Percentiles rank a stretch among this genome's conserved stretches.
These are phyloP conservation scores for Sebastes trivittatus DNA, from an alignment of 2,797 vertebrate genomes.

Conservation along the genomic window DNA sequence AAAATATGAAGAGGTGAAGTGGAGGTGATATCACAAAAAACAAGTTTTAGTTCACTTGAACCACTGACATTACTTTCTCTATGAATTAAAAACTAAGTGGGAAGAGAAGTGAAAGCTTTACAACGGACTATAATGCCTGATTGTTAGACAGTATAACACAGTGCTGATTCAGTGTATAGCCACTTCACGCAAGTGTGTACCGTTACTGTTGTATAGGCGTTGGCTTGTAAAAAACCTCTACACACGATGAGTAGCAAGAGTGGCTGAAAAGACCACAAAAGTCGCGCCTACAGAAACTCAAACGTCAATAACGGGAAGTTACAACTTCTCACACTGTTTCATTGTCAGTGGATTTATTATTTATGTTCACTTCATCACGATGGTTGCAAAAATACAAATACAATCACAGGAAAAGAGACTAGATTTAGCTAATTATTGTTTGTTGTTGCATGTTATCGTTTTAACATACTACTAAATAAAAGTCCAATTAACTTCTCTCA, in stretches of 20 bases:
- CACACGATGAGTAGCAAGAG: not conserved
- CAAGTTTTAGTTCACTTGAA: not conserved
- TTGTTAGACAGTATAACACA: not conserved
- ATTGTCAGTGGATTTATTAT: not conserved
- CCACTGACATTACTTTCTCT: not conserved
- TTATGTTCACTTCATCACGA: not conserved
- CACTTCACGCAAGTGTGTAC: not conserved
- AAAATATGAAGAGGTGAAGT: not conserved
- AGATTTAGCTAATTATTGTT: not conserved
- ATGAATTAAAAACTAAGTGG: not conserved
- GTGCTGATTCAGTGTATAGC: not conserved
- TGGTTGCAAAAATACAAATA: not conserved
- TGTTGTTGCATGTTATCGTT: not conserved
- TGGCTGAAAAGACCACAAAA: not conserved
- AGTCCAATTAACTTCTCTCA: slow-evolving; percentile 29
- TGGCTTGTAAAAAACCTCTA: not conserved
- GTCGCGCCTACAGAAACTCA: not conserved
- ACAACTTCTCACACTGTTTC: not conserved
- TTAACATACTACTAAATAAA: not conserved
- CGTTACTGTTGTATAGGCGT: not conserved
- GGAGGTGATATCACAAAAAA: not conserved
- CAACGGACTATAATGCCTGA: not conserved
- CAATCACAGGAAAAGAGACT: not conserved
- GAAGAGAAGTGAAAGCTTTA: not conserved
- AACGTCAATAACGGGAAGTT: slow-evolving; percentile 16